A percentile compares a stretch with the other conserved stretches of the same genome.
These are phyloP conservation scores for Syngnathoides biaculeatus DNA, from an alignment of 2,113 vertebrate species.

Conservation along the genomic window DNA sequence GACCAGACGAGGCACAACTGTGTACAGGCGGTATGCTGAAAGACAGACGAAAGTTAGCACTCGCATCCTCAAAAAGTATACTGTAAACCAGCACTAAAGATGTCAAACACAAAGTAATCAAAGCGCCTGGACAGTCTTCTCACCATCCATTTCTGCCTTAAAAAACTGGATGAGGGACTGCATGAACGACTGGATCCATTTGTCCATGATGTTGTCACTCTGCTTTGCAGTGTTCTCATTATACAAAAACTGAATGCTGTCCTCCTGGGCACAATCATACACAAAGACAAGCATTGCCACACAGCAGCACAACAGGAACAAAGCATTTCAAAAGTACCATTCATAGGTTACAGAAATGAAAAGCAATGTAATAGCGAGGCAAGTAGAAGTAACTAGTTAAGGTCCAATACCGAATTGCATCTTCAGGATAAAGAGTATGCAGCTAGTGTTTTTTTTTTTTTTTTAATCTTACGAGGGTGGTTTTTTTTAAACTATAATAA, in stretches of 20 bases:
- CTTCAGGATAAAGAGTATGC: neutral
- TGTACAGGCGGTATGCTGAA: slow-evolving; percentile 90
- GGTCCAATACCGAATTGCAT: neutral
- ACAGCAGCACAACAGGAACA: neutral
- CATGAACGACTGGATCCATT: slow-evolving; percentile 95
- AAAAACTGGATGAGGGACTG: slow-evolving; percentile 94
- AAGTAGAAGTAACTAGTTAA: neutral
- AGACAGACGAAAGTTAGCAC: slow-evolving; percentile 3
- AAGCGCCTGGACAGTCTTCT: slow-evolving; percentile 17
- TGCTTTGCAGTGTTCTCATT: slow-evolving; percentile 80
- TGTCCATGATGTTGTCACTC: slow-evolving; percentile 93
- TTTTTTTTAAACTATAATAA: neutral
- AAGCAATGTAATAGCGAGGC: neutral
- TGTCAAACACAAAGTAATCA: neutral
- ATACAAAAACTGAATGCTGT: slow-evolving; percentile 82
- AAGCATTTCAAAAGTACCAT: neutral
- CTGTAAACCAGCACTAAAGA: neutral
- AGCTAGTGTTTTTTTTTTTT: neutral
- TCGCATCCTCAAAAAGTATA: neutral
- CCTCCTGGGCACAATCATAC: slow-evolving; percentile 74
- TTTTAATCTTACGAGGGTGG: neutral
- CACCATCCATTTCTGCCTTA: slow-evolving; percentile 90
- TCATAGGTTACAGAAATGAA: neutral
- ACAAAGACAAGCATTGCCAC: neutral
- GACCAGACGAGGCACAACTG: slow-evolving; percentile 91